phyloP scores from a whole-genome alignment of 2,888 invertebrate species.

The Diabrotica balteata region DNA sequence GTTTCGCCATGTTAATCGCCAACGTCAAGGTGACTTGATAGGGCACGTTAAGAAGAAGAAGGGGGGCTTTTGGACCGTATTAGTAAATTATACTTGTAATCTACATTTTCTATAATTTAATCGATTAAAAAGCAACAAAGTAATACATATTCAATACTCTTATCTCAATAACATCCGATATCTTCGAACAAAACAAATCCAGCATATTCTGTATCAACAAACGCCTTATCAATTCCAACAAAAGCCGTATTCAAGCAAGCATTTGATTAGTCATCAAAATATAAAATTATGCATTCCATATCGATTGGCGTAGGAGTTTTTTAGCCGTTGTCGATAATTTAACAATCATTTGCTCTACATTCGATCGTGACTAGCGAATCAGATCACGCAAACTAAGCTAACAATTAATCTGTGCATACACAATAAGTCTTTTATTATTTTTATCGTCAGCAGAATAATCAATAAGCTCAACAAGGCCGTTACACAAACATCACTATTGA shows the following conservation, averaged over 20 bases:
- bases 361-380: conserved; percentile 32
- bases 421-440: conserved; percentile 35
- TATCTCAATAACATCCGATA: too few species aligned
- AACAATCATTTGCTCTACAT: conserved; percentile 25
- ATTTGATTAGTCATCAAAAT: conserved; percentile 19
- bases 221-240: too few species aligned
- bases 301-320: conserved; percentile 18
- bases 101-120: too few species aligned
- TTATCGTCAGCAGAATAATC: conserved; percentile 34
- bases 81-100: too few species aligned
- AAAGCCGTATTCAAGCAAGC: background rate
- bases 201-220: too few species aligned
- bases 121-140: too few species aligned
- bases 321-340: conserved; percentile 26
- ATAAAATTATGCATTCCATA: conserved; percentile 18
- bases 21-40: too few species aligned
- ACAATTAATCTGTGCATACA: conserved; percentile 30
- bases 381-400: conserved; percentile 28
- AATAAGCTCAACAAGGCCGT: conserved; percentile 33
- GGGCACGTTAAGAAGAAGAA: too few species aligned
- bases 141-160: too few species aligned
- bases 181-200: too few species aligned
- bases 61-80: too few species aligned
- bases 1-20: too few species aligned
- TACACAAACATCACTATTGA: conserved; percentile 24